Base-by-base conservation (phyloP, 2,888 invertebrate species). In the Azorinus chamasolen region DNA sequence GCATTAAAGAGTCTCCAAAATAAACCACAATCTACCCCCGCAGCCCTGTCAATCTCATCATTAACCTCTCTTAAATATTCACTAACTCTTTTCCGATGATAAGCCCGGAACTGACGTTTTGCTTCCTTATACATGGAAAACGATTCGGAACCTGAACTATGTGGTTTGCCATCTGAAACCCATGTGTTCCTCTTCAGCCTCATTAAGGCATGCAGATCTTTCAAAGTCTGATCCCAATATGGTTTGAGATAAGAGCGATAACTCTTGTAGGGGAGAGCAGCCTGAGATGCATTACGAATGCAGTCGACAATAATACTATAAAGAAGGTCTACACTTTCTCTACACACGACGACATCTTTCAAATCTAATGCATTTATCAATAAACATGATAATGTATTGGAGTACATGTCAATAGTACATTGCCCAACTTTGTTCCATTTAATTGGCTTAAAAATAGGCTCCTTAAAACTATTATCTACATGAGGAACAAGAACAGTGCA, bases 231-330 rank as follows among this genome's bases (percentile, higher is more conserved):
- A 43, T 16, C n/a, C 46, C 43, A 59, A 59, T 22, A 59, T 10
- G 20, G 55, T 55, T 55, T n/a, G 4, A 55, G 32, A 55, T 55
- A 37, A 10, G 55, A n/a, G 6, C 55, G 55, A 37, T n/a, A 55
- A n/a, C 6, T 16, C n/a, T 20, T 32, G 14, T 37, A 18, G n/a
- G 45, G 43, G 24, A 59, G 27, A 25, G 2, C 6, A 24, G n/a
- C 2, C 14, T 27, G 16, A 25, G 59, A 45, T 25, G 46, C 25
- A 18, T 24, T 10, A 27, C n/a, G 45, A 16, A 59, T 59, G 8
- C 25, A 6, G n/a, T 14, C 25, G 10, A 41, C 41, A 25, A 59
- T 25, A 20, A 24, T n/a, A 22, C 6, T 8, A 46, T 45, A 45
- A 24, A 59, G 14, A 3, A 3, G 14, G 27, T 59, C 59, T 25